Base-by-base conservation (phyloP, 2,113 vertebrate genomes). In the Siniperca chuatsi region DNA sequence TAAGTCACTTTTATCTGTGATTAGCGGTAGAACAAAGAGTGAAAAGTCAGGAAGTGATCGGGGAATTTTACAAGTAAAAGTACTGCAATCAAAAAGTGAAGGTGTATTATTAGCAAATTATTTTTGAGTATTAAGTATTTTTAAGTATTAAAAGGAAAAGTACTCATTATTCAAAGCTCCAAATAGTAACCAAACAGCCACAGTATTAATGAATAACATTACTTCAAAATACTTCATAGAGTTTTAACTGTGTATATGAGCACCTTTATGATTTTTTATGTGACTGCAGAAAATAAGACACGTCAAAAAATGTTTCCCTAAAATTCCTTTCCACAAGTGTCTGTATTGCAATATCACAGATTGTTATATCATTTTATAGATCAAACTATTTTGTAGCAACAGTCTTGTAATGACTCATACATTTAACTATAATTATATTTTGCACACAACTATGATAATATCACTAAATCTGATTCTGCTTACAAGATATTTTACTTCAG, bases 1-100 rank as follows among this genome's bases (percentile, higher is more conserved):
- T 62, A 77, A 64, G 48, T 72, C 85, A 76, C 70, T 81, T 75
- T 88, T 81, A 25, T 79, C 25, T 25, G n/a, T 60, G 61, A 83
- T 70, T 71, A 37, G 10, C 37, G 8, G 50, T 6, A 23, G 9
- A 65, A 18, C n/a, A 65, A 44, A 37, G 21, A 68, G 23, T 20
- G 20, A 15, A 35, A 71, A 57, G 65, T 79, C 69, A 82, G 58
- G 21, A 20, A 42, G 48, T 54, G 48, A 52, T 61, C 0, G 1
- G 13, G 29, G 12, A 48, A 58, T 8, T 18, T 33, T 75, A 58
- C 46, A 20, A 37, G 25, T 48, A 50, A 12, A 65, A 57, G 40
- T 20, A 42, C 29, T 37, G 42, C 54, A 46, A 2, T 81, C 21
- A 37, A 62, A 69, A 42, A 78, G 57, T 33, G 60, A 0, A 40